A percentile compares a stretch with the other conserved stretches of the same genome.
Evolutionary conservation across 2,113 vertebrate species (phyloP).

Genomic region (Alexandromys fortis): DNA sequence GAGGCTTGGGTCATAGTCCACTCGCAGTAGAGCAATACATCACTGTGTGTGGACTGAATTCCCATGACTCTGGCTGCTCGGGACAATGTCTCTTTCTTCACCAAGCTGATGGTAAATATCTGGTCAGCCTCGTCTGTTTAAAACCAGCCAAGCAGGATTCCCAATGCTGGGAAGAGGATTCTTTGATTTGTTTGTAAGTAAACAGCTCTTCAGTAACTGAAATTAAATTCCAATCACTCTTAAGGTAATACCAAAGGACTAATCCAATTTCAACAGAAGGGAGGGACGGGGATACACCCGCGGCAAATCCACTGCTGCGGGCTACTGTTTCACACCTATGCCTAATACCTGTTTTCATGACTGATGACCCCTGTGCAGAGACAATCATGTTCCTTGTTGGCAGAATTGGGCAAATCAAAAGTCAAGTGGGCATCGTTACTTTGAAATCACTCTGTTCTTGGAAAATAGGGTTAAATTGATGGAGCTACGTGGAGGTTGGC

Average conservation of each 20-base stretch:
- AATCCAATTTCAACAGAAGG: slow-evolving; percentile 51
- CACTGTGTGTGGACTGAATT: slow-evolving; percentile 40
- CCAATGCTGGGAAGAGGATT: slow-evolving; percentile 58
- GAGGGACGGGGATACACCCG: fast-evolving
- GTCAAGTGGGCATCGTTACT: slow-evolving; percentile 21
- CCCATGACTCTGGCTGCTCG: neutral
- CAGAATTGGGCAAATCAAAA: neutral
- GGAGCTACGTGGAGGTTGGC: neutral
- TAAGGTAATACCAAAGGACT: slow-evolving; percentile 67
- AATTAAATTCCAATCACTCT: slow-evolving; percentile 77
- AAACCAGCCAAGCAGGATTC: slow-evolving; percentile 75
- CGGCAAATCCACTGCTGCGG: neutral
- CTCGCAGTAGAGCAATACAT: neutral
- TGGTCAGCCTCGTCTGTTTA: slow-evolving; percentile 80
- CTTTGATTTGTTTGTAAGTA: slow-evolving; percentile 81
- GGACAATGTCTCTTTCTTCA: slow-evolving; percentile 87
- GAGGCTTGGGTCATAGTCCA: slow-evolving; percentile 73
- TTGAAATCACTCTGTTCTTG: slow-evolving; percentile 37
- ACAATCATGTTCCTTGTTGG: neutral
- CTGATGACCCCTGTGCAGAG: neutral
- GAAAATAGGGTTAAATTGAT: neutral
- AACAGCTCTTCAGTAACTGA: slow-evolving; percentile 77
- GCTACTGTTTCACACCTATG: neutral
- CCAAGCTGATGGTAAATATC: slow-evolving; percentile 80
- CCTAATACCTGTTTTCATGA: neutral